phyloP scores from a whole-genome alignment of 37 sponge, comb jelly and placozoan genomes.

The Axinella damicornis region DNA sequence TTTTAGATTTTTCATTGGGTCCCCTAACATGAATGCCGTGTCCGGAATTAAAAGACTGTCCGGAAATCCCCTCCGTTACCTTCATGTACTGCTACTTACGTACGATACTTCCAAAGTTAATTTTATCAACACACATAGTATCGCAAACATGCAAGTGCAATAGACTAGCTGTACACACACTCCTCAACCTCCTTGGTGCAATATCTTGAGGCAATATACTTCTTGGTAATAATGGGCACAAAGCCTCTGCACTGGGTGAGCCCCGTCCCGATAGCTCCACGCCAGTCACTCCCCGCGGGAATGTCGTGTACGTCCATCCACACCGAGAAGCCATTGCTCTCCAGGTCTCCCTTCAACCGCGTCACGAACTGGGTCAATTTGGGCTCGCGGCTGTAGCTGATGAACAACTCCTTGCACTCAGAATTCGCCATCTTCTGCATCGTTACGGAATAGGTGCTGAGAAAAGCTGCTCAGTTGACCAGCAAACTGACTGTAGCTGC shows the following conservation, averaged over 20 bases:
- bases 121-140: no score
- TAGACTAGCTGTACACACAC: no score
- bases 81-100: no score
- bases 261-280: conserved; percentile 68
- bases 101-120: no score
- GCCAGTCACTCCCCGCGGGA: conserved; percentile 65
- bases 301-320: conserved; percentile 74
- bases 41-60: no score
- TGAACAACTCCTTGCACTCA: conserved; percentile 31
- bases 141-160: no score
- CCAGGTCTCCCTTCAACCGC: conserved; percentile 58
- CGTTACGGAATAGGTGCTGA: no score
- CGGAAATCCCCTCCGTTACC: no score
- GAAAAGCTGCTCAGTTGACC: no score
- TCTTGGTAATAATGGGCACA: conserved; percentile 49
- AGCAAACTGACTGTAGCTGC: no score
- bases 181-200: conserved; percentile 45
- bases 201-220: conserved; percentile 64
- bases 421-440: not conserved
- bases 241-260: conserved; percentile 54
- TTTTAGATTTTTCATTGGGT: no score
- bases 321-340: conserved; percentile 39
- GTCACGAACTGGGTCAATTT: conserved; percentile 48
- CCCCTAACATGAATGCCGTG: no score
- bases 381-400: conserved; percentile 67